Base-by-base conservation (phyloP, 2,797 vertebrate species). In the Argyrosomus regius region DNA sequence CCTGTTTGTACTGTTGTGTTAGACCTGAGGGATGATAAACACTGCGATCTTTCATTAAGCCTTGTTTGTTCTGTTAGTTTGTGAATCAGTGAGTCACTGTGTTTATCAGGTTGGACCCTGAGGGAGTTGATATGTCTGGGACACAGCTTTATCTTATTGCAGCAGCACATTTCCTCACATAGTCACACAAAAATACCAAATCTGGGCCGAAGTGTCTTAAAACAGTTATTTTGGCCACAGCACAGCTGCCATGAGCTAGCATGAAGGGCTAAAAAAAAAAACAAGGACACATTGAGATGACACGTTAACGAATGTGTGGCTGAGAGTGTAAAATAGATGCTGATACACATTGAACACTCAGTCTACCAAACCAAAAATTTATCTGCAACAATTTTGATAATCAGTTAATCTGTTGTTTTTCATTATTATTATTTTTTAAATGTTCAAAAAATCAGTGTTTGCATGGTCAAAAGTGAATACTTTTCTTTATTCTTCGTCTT, bases 51-150 rank as follows among this genome's bases (percentile, higher is more conserved):
- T 59, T 66, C 31, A 62, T 0, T 61, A 3, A n/a, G 52, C 3
- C 39, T 14, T 50, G 28, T 77, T 70, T 75, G 13, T 69, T 50
- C 12, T 56, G 49, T 56, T 64, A 22, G 39, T 71, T 3, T 4
- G 54, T 53, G 28, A 53, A 43, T n/a, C 56, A 5, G 20, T 58
- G 67, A 81, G 22, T 73, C 66, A 50, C 59, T 53, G 56, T 71
- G 57, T 80, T 89, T 58, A 63, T 72, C 45, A 72, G 54, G 6
- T 20, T 76, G 12, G 22, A 60, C 12, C 58, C 65, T 22, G 49
- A 81, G 53, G 68, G 28, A 50, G 28, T 69, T 52, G 53, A 74
- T 60, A 17, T 61, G 64, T 78, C 39, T 69, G 43, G 49, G 35
- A 66, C 46, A 6, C 65, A 69, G 62, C 58, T 75, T 77, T 45